Evolutionary conservation across 2,797 vertebrate species (phyloP), one percentile per base, ranked within the genome.

Genomic region (Ctenochaetus hawaiiensis): DNA sequence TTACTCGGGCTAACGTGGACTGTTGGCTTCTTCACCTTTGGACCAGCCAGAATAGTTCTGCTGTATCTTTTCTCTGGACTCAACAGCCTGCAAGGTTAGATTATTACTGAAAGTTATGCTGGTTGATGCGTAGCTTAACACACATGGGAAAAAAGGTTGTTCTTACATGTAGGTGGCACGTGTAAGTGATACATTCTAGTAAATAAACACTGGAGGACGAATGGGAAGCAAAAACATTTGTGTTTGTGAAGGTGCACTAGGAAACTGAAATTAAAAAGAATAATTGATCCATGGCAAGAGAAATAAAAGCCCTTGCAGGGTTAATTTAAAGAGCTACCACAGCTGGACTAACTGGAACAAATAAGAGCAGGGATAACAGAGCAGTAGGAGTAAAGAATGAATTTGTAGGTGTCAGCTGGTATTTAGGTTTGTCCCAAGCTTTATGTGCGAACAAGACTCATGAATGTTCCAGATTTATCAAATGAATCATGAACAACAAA

Each of bases 1-100:
- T 90, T 99, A 81, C 94, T 97, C 1, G 97, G 97, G 48, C 93
- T 99, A 80, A 98, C 96, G 0, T 99, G 97, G 97, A 93, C 93
- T 0, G 82, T 96, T 72, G 95, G 92, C 47, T 96, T 98, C 91
- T 96, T 97, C 7, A 94, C 96, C 53, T 97, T 94, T 95, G 96
- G 94, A 48, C 91, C 96, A 0, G 90, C 92, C 37, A 94, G 91
- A 82, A 80, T 95, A 22, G 81, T 94, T 60, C 93, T 98, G 77
- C 88, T 97, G 43, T 99, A 98, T 80, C 82, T 97, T 61, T 99
- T 99, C 92, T 85, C 96, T 68, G 92, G 93, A 78, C 95, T 96
- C 83, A 99, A 98, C 92, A 96, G 94, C 16, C 88, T 98, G 62
- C 97, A 98, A 97, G 97, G 97, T 97, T 91, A 70, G n/a, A 79